These are phyloP conservation scores for Pentalonia nigronervosa DNA, from an alignment of 1,140 invertebrate species.

Conservation along the genomic window DNA sequence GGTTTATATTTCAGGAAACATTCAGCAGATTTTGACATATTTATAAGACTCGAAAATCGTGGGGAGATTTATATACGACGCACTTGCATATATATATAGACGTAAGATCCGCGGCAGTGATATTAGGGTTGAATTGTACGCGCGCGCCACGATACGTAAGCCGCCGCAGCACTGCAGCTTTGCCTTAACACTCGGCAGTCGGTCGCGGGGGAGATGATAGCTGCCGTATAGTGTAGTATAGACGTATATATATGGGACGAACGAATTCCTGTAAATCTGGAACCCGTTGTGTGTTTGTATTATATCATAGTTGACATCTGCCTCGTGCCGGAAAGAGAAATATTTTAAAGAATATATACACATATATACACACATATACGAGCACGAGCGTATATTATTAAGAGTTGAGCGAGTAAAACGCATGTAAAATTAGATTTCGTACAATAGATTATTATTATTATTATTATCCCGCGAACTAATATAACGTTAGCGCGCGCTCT, in stretches of 20 bases:
- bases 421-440: slow-evolving; percentile 45
- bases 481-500: background rate
- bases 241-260: slow-evolving; percentile 6
- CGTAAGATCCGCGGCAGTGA: background rate
- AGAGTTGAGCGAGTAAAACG: slow-evolving; percentile 10
- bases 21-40: slow-evolving; percentile 54
- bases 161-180: slow-evolving; percentile 43
- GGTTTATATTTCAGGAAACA: slow-evolving; percentile 38
- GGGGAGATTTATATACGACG: slow-evolving; percentile 45
- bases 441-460: slow-evolving; percentile 6
- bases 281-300: slow-evolving; percentile 53
- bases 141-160: slow-evolving; percentile 2
- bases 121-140: slow-evolving; percentile 49
- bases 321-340: slow-evolving; percentile 51
- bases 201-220: slow-evolving; percentile 34
- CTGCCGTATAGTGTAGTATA: background rate
- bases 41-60: slow-evolving; percentile 54
- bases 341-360: slow-evolving; percentile 37
- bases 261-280: slow-evolving; percentile 55
- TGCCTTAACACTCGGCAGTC: background rate
- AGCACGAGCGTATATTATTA: slow-evolving; percentile 3
- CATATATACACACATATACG: background rate
- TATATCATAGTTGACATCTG: slow-evolving; percentile 56
- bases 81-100: background rate
- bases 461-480: background rate